These are phyloP conservation scores for Parasteatoda tepidariorum DNA, from an alignment of 1,140 invertebrate species.

Conservation along the genomic window DNA sequence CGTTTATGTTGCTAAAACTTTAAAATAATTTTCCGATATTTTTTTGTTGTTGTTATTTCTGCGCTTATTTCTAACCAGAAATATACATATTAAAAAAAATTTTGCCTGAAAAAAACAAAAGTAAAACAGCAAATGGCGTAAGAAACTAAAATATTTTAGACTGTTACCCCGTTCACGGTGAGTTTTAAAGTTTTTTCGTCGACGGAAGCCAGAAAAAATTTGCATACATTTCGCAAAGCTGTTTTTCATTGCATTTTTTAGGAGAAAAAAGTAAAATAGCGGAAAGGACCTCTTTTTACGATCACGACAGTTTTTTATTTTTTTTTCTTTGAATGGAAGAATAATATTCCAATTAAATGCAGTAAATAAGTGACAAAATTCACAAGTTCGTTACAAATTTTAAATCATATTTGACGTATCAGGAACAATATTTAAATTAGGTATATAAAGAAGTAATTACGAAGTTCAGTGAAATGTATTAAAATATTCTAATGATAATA, in stretches of 20 bases:
- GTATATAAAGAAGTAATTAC: no score
- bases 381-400: no score
- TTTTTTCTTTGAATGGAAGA: no score
- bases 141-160: background rate
- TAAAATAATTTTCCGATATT: background rate
- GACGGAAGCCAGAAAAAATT: background rate
- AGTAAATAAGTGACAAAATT: no score
- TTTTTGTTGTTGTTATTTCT: background rate
- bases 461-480: no score
- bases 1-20: no score
- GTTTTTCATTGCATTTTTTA: conserved; percentile 21
- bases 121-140: background rate
- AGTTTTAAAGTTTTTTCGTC: conserved; percentile 12
- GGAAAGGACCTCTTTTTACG: background rate
- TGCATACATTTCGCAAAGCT: conserved; percentile 16
- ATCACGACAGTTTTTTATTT: background rate
- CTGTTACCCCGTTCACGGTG: background rate
- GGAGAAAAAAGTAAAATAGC: background rate
- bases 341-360: no score
- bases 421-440: no score
- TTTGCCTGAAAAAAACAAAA: background rate
- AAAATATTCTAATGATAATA: no score
- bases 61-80: background rate
- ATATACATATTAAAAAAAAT: background rate
- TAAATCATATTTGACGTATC: no score